These are phyloP conservation scores for Acronicta alni DNA, from an alignment of 2,888 invertebrate genomes.

Conservation along the genomic window DNA sequence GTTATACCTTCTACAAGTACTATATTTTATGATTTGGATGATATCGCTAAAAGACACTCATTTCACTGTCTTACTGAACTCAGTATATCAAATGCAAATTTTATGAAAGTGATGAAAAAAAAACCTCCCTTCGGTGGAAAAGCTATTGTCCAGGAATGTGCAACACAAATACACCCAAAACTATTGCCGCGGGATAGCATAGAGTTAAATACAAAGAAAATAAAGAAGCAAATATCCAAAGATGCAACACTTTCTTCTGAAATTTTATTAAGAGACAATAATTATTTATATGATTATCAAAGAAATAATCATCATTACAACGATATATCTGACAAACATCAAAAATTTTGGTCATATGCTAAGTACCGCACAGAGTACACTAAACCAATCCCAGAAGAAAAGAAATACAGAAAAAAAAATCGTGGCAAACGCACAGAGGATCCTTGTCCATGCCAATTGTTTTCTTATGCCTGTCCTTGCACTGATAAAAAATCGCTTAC, in stretches of 20 bases:
- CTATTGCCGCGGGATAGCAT: conserved; percentile 62
- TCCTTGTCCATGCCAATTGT: conserved; percentile 80
- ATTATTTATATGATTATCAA: conserved; percentile 47
- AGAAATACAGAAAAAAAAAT: conserved; percentile 69
- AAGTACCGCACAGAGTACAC: conserved; percentile 76
- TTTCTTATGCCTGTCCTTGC: conserved; percentile 79
- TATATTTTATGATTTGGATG: conserved; percentile 81
- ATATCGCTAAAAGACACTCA: conserved; percentile 77
- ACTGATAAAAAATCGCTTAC: conserved; percentile 68
- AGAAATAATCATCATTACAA: conserved; percentile 53
- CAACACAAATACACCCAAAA: conserved; percentile 70
- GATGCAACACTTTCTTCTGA: conserved; percentile 70
- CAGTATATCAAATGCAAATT: conserved; percentile 62
- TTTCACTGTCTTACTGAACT: conserved; percentile 69
- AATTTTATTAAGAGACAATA: conserved; percentile 71
- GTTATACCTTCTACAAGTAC: conserved; percentile 74
- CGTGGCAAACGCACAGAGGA: conserved; percentile 68
- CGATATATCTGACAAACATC: conserved; percentile 61
- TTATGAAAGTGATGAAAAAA: conserved; percentile 58
- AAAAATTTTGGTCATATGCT: conserved; percentile 77
- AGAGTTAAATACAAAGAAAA: conserved; percentile 62
- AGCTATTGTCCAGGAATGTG: conserved; percentile 75
- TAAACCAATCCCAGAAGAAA: conserved; percentile 69
- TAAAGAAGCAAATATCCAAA: conserved; percentile 58
- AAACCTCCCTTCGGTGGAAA: conserved; percentile 58